Percentiles rank a stretch among this genome's conserved stretches.
phyloP scores from a whole-genome alignment of 2,113 vertebrate genomes.

The Ahaetulla prasina region DNA sequence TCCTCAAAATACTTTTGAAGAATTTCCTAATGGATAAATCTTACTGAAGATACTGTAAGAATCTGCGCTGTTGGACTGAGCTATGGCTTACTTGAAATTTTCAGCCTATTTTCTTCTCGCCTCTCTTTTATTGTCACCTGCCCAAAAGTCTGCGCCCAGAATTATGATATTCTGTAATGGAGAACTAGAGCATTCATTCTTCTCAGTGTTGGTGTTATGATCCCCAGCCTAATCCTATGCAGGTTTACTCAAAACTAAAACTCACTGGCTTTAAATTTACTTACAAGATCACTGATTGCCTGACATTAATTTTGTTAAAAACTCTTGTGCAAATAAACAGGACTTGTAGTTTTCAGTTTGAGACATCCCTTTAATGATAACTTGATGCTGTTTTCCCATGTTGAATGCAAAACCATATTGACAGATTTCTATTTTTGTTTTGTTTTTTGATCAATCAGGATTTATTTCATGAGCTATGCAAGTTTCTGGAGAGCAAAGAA shows the following conservation, averaged over 20 bases:
- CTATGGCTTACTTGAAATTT: neutral
- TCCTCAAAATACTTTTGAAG: neutral
- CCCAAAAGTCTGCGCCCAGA: neutral
- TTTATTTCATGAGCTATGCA: conserved; percentile 70
- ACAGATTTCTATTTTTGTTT: conserved; percentile 16
- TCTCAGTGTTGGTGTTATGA: neutral
- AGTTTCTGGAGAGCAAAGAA: conserved; percentile 65
- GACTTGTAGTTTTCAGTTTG: neutral
- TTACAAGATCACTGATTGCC: neutral
- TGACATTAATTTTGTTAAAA: neutral
- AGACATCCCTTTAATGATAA: neutral
- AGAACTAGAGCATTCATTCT: neutral
- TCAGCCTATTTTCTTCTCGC: neutral
- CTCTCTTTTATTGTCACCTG: neutral
- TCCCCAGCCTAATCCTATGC: neutral
- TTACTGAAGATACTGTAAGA: neutral
- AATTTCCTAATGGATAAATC: neutral
- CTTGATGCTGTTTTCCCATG: neutral
- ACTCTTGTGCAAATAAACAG: neutral
- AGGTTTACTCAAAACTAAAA: neutral
- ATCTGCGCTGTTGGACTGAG: neutral
- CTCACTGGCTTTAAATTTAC: neutral
- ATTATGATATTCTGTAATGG: neutral
- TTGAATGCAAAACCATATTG: neutral
- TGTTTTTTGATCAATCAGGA: conserved; percentile 67